Percentiles rank a stretch among this genome's conserved stretches.
Evolutionary conservation across 2,888 invertebrate genomes (phyloP).

Genomic region (Chrysolina americana): DNA sequence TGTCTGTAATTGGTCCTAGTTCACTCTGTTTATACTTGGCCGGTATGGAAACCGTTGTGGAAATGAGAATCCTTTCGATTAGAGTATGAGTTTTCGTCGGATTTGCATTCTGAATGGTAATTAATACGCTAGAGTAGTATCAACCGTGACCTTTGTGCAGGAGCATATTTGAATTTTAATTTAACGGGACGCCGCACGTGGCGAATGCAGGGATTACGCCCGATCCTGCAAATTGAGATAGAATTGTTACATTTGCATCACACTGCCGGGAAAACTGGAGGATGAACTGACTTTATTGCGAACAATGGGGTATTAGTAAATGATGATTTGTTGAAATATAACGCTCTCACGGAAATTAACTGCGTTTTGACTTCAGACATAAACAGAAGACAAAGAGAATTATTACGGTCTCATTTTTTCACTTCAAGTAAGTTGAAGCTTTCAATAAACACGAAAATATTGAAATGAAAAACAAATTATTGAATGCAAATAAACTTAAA

Average conservation of each 20-base stretch:
- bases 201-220: slow-evolving; percentile 28
- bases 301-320: slow-evolving; percentile 15
- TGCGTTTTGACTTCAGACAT: neutral
- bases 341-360: neutral
- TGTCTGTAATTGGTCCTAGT: no score
- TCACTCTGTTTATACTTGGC: no score
- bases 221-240: slow-evolving; percentile 31
- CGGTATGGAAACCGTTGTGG: slow-evolving; percentile 9
- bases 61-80: slow-evolving; percentile 33
- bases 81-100: slow-evolving; percentile 32
- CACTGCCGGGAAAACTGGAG: slow-evolving; percentile 8
- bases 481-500: no score
- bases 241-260: slow-evolving; percentile 27
- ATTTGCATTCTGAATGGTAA: slow-evolving; percentile 40
- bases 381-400: neutral
- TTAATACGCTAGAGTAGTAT: slow-evolving; percentile 37
- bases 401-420: no score
- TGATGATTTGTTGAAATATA: slow-evolving; percentile 20
- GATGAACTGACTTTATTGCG: slow-evolving; percentile 15
- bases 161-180: slow-evolving; percentile 45
- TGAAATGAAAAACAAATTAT: no score
- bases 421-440: no score
- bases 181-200: slow-evolving; percentile 30
- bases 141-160: slow-evolving; percentile 41
- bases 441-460: no score